phyloP scores from a whole-genome alignment of 2,113 vertebrate species.

The Mola mola region DNA sequence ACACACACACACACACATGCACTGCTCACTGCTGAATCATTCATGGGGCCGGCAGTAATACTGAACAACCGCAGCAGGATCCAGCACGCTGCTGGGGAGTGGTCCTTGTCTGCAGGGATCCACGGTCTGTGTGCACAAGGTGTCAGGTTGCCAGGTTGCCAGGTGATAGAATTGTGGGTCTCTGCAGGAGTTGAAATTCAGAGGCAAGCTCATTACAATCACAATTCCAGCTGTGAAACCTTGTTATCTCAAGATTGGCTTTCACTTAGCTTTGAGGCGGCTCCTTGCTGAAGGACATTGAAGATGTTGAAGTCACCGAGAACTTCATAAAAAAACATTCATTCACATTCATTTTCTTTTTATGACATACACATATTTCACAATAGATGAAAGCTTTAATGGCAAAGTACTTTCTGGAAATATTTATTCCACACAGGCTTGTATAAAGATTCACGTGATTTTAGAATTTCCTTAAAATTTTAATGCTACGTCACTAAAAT shows the following conservation, averaged over 20 bases:
- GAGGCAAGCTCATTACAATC: slow-evolving; percentile 49
- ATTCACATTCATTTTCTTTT: neutral
- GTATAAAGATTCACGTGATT: neutral
- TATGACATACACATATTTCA: slow-evolving; percentile 4
- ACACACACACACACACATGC: slow-evolving; percentile 6
- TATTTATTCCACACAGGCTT: too few relatives aligned
- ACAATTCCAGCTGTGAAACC: slow-evolving; percentile 51
- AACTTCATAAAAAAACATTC: slow-evolving; percentile 3
- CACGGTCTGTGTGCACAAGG: slow-evolving; percentile 15
- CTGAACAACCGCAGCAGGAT: slow-evolving; percentile 46
- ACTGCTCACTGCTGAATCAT: slow-evolving; percentile 51
- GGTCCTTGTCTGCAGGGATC: slow-evolving; percentile 26
- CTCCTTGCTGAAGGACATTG: slow-evolving; percentile 31
- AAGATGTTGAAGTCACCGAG: slow-evolving; percentile 23
- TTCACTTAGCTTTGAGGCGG: slow-evolving; percentile 38
- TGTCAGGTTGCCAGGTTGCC: slow-evolving; percentile 25
- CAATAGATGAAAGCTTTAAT: neutral
- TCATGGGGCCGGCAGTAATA: slow-evolving; percentile 37
- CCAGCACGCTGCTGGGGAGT: slow-evolving; percentile 10
- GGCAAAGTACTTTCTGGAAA: neutral
- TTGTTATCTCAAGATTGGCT: slow-evolving; percentile 50
- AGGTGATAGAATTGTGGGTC: slow-evolving; percentile 32
- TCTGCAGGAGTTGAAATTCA: slow-evolving; percentile 35
- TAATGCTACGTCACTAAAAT: neutral
- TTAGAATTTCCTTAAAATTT: too few relatives aligned